phyloP scores from a whole-genome alignment of 2,113 vertebrate species.

The Rhineura floridana region DNA sequence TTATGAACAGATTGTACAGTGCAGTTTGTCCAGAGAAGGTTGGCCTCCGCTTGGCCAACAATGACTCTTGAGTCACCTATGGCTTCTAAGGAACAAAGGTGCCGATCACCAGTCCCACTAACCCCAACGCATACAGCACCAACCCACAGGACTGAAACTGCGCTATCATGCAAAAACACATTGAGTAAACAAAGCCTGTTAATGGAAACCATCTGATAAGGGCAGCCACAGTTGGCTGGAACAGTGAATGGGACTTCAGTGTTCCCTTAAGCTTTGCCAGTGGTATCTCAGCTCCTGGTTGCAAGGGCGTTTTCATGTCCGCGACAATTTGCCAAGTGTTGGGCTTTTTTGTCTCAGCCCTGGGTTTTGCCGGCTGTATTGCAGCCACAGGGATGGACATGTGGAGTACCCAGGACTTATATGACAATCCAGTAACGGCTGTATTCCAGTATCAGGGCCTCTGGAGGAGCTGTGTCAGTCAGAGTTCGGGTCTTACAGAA shows the following conservation, averaged over 20 bases:
- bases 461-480: slow-evolving; percentile 88
- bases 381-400: slow-evolving; percentile 83
- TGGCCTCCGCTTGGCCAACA: neutral
- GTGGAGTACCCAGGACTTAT: slow-evolving; percentile 87
- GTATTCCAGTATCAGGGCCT: slow-evolving; percentile 89
- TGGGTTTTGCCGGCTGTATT: slow-evolving; percentile 82
- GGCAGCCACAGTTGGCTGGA: slow-evolving; percentile 37
- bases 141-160: slow-evolving; percentile 75
- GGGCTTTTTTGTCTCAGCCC: slow-evolving; percentile 78
- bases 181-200: slow-evolving; percentile 75
- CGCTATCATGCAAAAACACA: slow-evolving; percentile 85
- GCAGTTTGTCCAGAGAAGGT: slow-evolving; percentile 21
- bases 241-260: slow-evolving; percentile 32
- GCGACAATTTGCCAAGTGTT: slow-evolving; percentile 81
- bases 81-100: slow-evolving; percentile 69
- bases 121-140: slow-evolving; percentile 59
- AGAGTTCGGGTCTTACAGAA: slow-evolving; percentile 86
- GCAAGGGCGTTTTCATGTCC: slow-evolving; percentile 74
- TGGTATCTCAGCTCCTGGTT: neutral
- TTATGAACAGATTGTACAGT: neutral
- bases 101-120: slow-evolving; percentile 58
- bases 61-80: slow-evolving; percentile 45
- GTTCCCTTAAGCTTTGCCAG: slow-evolving; percentile 25
- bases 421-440: slow-evolving; percentile 81
- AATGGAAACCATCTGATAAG: slow-evolving; percentile 73